phyloP scores from a whole-genome alignment of 2,888 invertebrate genomes.

The Cistogaster globosa region DNA sequence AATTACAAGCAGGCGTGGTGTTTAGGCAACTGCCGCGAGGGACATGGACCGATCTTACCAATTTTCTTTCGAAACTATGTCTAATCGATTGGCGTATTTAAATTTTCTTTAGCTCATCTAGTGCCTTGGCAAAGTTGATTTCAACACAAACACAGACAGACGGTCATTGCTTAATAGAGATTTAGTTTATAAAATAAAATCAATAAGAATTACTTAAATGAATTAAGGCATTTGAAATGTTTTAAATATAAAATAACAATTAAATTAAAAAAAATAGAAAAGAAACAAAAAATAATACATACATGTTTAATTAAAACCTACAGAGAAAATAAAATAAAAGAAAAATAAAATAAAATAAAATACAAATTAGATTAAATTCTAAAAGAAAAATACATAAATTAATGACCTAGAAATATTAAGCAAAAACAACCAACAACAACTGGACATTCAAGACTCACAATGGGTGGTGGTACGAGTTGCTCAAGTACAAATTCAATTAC shows the following conservation, averaged over 20 bases:
- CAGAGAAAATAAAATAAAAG: constrained; percentile 41
- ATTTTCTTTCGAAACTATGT: too few relatives aligned
- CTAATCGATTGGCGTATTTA: too few relatives aligned
- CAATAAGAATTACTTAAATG: constrained; percentile 3
- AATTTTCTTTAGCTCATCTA: too few relatives aligned
- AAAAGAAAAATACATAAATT: constrained; percentile 16
- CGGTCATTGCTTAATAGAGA: too few relatives aligned
- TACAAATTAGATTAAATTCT: constrained; percentile 37
- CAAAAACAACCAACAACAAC: constrained; percentile 7
- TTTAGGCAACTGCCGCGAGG: too few relatives aligned
- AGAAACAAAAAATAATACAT: constrained; percentile 34
- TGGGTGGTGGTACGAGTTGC: constrained; percentile 15
- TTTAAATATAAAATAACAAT: constrained; percentile 24
- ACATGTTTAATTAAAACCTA: constrained; percentile 56
- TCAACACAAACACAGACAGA: too few relatives aligned
- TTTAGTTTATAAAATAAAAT: background rate
- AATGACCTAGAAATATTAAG: constrained; percentile 62
- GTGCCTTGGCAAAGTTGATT: too few relatives aligned
- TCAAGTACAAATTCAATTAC: constrained; percentile 4
- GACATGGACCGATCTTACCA: too few relatives aligned
- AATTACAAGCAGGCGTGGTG: too few relatives aligned
- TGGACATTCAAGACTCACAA: background rate
- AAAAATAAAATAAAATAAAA: constrained; percentile 13
- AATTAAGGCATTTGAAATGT: background rate
- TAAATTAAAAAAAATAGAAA: background rate